These are phyloP conservation scores for Drosophila mettleri DNA, from an alignment of 2,888 invertebrate species.

Conservation along the genomic window DNA sequence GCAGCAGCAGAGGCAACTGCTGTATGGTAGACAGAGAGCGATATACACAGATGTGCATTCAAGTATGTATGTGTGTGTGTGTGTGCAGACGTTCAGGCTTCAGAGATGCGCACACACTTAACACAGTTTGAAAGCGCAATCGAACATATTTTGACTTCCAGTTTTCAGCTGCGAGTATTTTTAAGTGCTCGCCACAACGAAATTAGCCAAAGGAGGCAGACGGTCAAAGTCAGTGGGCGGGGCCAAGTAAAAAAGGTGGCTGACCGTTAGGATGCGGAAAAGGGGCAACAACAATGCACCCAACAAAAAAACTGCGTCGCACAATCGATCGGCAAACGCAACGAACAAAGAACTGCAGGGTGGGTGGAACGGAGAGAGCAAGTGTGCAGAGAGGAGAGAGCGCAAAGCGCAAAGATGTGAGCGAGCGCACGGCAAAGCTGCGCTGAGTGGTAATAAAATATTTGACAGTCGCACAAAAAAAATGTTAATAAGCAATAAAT, in stretches of 20 bases:
- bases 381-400: conserved; percentile 14
- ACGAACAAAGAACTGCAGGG: conserved; percentile 30
- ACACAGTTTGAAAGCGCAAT: conserved; percentile 48
- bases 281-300: conserved; percentile 32
- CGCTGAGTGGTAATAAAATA: conserved; percentile 45
- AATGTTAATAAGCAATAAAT: conserved; percentile 76
- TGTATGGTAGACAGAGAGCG: conserved; percentile 2
- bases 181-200: conserved; percentile 28
- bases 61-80: neutral
- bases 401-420: conserved; percentile 1
- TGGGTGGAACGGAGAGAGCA: neutral
- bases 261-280: conserved; percentile 71
- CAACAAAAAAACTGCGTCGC: conserved; percentile 3
- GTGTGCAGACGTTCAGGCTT: conserved; percentile 25
- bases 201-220: conserved; percentile 38
- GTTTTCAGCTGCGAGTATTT: conserved; percentile 43
- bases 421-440: conserved; percentile 16
- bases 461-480: conserved; percentile 49
- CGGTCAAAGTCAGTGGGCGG: conserved; percentile 64
- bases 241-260: conserved; percentile 49
- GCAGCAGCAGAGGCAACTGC: neutral
- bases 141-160: conserved; percentile 37
- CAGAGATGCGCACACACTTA: conserved; percentile 49
- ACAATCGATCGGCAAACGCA: conserved; percentile 36
- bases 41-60: neutral